A percentile compares a stretch with the other conserved stretches of the same genome.
These are phyloP conservation scores for Aspidoscelis tigris DNA, from an alignment of 2,113 vertebrate genomes.

Conservation along the genomic window DNA sequence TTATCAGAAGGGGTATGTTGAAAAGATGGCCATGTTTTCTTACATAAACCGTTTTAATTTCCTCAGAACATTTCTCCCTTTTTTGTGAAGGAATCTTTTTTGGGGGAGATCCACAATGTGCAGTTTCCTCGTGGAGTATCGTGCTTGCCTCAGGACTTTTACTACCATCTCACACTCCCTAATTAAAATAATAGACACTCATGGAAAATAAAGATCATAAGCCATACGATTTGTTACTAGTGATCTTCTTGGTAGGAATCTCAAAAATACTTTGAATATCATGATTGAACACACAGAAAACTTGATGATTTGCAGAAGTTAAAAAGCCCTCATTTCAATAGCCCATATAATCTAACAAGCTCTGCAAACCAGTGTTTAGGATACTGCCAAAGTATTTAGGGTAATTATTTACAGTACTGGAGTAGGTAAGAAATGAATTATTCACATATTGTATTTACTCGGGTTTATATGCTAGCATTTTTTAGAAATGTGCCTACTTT, in stretches of 20 bases:
- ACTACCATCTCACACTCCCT: background rate
- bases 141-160: background rate
- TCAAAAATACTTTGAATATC: too few species aligned
- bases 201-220: background rate
- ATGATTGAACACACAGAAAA: too few species aligned
- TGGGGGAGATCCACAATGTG: too few species aligned
- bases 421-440: background rate
- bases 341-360: background rate
- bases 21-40: background rate
- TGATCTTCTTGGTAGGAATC: background rate
- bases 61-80: background rate
- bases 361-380: background rate
- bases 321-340: background rate
- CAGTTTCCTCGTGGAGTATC: background rate
- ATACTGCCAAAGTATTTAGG: background rate
- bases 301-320: background rate
- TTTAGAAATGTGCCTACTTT: background rate
- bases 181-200: too few species aligned
- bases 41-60: background rate
- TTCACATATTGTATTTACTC: background rate
- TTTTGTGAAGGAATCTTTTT: background rate
- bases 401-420: background rate
- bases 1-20: too few species aligned
- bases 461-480: background rate
- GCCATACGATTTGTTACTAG: background rate